Evolutionary conservation across 2,113 vertebrate genomes (phyloP).

Genomic region (Oreochromis spilurus): DNA sequence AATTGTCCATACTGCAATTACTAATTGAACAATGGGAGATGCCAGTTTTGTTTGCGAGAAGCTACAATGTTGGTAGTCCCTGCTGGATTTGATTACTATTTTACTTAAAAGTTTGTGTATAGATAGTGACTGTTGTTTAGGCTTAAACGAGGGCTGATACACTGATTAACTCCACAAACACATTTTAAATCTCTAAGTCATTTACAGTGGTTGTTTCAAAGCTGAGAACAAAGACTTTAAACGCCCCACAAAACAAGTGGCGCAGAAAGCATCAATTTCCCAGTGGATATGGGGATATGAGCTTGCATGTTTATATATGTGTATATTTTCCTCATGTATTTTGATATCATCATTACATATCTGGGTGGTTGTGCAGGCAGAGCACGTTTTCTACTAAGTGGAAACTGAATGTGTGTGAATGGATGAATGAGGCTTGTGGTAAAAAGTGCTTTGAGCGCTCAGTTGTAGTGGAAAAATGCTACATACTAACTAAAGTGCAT

Average conservation of each 20-base stretch:
- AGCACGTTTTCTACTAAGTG: neutral
- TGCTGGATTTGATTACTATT: neutral
- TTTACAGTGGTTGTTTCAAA: neutral
- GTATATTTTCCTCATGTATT: neutral
- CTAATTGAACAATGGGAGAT: neutral
- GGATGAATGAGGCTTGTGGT: neutral
- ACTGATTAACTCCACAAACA: neutral
- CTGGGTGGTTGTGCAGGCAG: neutral
- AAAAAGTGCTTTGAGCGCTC: neutral
- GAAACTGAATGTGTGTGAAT: neutral
- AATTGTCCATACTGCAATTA: neutral
- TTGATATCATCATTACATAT: neutral
- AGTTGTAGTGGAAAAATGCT: neutral
- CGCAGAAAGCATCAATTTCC: slow-evolving; percentile 12
- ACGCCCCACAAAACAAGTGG: neutral
- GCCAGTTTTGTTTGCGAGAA: neutral
- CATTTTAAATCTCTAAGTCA: neutral
- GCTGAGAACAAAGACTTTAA: neutral
- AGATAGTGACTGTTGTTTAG: neutral
- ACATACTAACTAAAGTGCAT: neutral
- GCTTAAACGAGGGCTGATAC: neutral
- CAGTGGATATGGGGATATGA: neutral
- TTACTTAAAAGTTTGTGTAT: neutral
- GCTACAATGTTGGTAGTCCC: neutral
- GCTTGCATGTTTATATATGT: slow-evolving; percentile 4